Conservation (phyloP, 2,888 invertebrate species). For the Agapostemon virescens region DNA sequence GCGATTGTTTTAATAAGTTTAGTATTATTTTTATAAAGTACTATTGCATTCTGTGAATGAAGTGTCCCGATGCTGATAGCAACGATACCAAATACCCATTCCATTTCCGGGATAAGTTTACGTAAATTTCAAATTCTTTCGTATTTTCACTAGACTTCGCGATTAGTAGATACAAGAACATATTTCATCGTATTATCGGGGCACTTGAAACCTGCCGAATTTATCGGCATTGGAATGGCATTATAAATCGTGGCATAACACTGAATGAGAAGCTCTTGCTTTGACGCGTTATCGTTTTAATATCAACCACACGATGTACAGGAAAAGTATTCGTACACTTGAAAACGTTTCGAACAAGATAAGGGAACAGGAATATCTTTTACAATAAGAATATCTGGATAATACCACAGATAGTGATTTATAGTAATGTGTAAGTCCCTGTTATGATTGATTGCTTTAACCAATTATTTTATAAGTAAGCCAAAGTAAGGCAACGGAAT, state of each 20-base stretch:
- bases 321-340: not conserved
- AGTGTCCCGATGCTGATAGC: no score
- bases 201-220: not conserved
- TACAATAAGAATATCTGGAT: not conserved
- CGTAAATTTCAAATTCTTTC: not conserved
- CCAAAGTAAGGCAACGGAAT: no score
- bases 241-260: not conserved
- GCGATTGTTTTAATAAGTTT: no score
- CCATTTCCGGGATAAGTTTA: not conserved
- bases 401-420: no score
- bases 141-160: not conserved
- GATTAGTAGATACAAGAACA: not conserved
- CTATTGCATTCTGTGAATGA: no score
- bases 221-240: not conserved
- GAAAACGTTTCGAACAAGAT: not conserved
- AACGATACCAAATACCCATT: not conserved
- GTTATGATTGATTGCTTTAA: no score
- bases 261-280: not conserved
- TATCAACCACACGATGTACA: not conserved
- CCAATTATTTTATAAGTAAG: no score
- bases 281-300: not conserved
- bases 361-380: not conserved
- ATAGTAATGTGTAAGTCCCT: no score
- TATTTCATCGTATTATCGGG: not conserved
- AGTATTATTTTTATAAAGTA: no score